These are phyloP conservation scores for Hippoglossus stenolepis DNA, from an alignment of 2,113 vertebrate genomes.

Conservation along the genomic window DNA sequence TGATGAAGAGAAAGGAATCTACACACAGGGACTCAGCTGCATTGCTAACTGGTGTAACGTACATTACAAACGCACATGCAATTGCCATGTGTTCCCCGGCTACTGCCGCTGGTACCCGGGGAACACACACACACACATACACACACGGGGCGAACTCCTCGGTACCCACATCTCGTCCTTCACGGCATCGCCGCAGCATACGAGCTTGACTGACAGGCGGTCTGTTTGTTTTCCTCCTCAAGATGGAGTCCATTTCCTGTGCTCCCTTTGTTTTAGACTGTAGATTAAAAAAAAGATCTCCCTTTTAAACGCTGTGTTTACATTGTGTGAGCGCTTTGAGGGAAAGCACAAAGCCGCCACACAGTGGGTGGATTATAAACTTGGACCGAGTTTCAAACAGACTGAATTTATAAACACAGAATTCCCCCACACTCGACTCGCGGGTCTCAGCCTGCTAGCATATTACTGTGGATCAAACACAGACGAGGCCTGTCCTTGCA, in stretches of 20 bases:
- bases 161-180: conserved; percentile 29
- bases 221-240: conserved; percentile 77
- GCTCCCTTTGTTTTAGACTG: conserved; percentile 81
- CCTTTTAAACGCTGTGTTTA: conserved; percentile 80
- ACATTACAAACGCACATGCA: conserved; percentile 32
- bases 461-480: conserved; percentile 74
- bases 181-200: conserved; percentile 61
- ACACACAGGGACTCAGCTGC: conserved; percentile 63
- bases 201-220: conserved; percentile 73
- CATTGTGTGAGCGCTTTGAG: conserved; percentile 78
- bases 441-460: conserved; percentile 74
- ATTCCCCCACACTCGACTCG: conserved; percentile 74
- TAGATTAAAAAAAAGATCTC: conserved; percentile 64
- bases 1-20: conserved; percentile 47
- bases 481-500: conserved; percentile 52
- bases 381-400: conserved; percentile 83
- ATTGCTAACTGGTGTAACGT: conserved; percentile 38
- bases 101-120: conserved; percentile 12
- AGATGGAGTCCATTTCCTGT: conserved; percentile 78
- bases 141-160: neutral
- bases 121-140: neutral
- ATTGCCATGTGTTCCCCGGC: conserved; percentile 48
- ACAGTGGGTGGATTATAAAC: conserved; percentile 83
- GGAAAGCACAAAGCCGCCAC: conserved; percentile 80
- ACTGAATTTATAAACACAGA: conserved; percentile 79